phyloP scores from a whole-genome alignment of 2,113 vertebrate genomes.

The Glaucomys volans region DNA sequence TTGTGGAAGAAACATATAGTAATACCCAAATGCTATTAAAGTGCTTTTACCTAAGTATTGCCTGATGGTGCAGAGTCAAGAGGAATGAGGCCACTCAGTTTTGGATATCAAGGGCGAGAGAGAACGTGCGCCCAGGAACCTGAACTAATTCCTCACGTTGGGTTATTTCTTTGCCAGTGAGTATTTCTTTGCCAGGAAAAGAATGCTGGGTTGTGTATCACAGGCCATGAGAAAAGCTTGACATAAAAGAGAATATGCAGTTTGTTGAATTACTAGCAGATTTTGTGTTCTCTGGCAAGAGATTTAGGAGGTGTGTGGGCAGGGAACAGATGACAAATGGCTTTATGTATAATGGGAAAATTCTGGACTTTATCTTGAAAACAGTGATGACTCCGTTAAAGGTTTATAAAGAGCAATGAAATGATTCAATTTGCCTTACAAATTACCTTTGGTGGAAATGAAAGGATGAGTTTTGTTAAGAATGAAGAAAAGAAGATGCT shows the following conservation, averaged over 20 bases:
- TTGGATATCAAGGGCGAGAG: not conserved
- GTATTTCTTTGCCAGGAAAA: constrained; percentile 8
- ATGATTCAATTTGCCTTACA: not conserved
- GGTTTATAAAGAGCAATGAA: not conserved
- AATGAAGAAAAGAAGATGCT: not conserved
- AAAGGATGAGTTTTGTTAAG: not conserved
- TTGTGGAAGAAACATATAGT: not conserved
- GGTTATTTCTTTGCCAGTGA: not conserved
- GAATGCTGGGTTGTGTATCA: not conserved
- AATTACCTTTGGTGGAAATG: not conserved
- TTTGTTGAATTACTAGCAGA: not conserved
- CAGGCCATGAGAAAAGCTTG: not conserved
- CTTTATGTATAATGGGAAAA: not conserved
- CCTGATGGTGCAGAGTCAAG: not conserved
- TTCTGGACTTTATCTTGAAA: constrained; percentile 11
- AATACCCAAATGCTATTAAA: not conserved
- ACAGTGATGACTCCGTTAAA: not conserved
- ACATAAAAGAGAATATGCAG: not conserved
- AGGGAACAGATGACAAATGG: not conserved
- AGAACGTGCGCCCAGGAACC: not conserved
- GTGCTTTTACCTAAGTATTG: not conserved
- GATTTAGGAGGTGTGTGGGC: not conserved
- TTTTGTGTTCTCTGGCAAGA: constrained; percentile 36
- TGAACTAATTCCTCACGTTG: not conserved
- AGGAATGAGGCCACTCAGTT: not conserved